These are phyloP conservation scores for Pygoscelis antarcticus DNA, from an alignment of 2,113 vertebrate species.

Conservation along the genomic window DNA sequence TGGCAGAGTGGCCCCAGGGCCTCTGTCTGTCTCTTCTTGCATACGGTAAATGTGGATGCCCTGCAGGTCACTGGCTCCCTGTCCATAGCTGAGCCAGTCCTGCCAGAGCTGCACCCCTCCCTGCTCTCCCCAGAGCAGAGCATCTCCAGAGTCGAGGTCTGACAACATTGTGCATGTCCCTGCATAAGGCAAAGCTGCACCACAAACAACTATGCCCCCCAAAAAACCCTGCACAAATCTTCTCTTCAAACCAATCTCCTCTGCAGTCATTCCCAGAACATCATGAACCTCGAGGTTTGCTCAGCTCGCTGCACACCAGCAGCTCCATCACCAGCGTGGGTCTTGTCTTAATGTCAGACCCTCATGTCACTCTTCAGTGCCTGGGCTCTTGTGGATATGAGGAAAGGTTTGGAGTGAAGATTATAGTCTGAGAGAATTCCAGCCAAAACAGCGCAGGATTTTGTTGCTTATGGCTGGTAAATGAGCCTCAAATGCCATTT, in stretches of 20 bases:
- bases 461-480: neutral
- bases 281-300: rapidly evolving
- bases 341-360: neutral
- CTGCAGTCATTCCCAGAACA: neutral
- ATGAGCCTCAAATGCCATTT: neutral
- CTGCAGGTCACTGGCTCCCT: neutral
- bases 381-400: rapidly evolving
- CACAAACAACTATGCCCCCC: rapidly evolving
- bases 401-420: neutral
- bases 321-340: neutral
- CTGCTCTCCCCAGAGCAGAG: neutral
- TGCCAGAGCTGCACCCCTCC: neutral
- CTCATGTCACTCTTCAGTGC: neutral
- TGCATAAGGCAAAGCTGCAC: neutral
- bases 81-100: neutral
- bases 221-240: neutral
- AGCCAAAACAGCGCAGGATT: neutral
- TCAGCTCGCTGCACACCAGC: neutral
- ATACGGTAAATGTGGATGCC: rapidly evolving
- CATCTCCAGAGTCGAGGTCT: neutral
- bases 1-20: rapidly evolving
- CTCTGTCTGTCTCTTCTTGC: neutral
- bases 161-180: neutral
- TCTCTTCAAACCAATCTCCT: neutral
- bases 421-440: neutral